Percentiles rank a stretch among this genome's conserved stretches.
phyloP scores from a whole-genome alignment of 2,113 vertebrate genomes.

The Pteronura brasiliensis region DNA sequence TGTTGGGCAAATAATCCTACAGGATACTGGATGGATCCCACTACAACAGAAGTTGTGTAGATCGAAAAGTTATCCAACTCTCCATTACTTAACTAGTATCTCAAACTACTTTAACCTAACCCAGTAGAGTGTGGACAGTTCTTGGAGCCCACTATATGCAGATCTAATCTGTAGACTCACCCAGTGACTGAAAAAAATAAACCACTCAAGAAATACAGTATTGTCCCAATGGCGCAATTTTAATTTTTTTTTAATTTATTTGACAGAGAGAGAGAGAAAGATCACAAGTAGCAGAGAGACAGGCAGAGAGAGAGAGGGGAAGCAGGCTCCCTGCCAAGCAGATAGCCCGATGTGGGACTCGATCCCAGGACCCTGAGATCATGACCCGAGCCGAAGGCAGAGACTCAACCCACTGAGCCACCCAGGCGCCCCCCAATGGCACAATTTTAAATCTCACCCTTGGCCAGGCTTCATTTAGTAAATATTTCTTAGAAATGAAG shows the following conservation, averaged over 20 bases:
- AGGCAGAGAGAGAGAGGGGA: too few relatives aligned
- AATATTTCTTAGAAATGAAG: slow-evolving; percentile 24
- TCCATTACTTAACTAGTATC: background rate
- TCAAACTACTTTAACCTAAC: background rate
- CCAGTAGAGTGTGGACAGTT: background rate
- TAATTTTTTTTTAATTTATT: too few relatives aligned
- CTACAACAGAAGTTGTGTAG: background rate
- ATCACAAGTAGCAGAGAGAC: too few relatives aligned
- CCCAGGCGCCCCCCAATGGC: too few relatives aligned
- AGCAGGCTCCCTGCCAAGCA: too few relatives aligned
- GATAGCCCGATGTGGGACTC: too few relatives aligned
- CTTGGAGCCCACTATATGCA: background rate
- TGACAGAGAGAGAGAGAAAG: too few relatives aligned
- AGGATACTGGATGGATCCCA: background rate
- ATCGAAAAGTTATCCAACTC: background rate
- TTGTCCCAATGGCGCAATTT: background rate
- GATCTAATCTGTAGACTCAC: background rate
- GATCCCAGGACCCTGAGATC: too few relatives aligned
- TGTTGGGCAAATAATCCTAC: background rate
- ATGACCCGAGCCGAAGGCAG: too few relatives aligned
- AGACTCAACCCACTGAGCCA: too few relatives aligned
- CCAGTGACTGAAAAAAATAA: background rate
- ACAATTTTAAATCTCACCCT: background rate
- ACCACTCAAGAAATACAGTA: background rate
- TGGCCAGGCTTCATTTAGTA: background rate